phyloP scores from a whole-genome alignment of 1,140 invertebrate species.

The Prorops nasuta region DNA sequence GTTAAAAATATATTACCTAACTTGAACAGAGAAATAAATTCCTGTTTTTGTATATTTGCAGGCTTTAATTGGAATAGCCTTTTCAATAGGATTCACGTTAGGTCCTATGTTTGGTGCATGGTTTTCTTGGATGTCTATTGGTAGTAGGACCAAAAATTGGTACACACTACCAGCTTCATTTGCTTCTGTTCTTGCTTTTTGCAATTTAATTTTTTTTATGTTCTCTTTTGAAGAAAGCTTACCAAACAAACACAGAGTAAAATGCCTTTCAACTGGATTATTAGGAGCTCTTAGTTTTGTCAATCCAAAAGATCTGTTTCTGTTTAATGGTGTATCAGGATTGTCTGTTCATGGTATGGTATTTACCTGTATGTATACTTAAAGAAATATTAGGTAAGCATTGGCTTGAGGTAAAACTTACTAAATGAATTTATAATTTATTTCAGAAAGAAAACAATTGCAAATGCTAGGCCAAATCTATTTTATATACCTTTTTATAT shows the following conservation, averaged over 20 bases:
- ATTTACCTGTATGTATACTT: no score
- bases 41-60: slow-evolving; percentile 54
- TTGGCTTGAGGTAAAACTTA: background rate
- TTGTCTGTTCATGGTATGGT: slow-evolving; percentile 33
- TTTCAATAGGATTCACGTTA: slow-evolving; percentile 95
- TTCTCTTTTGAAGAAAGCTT: slow-evolving; percentile 86
- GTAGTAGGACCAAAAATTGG: slow-evolving; percentile 66
- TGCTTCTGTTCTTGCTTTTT: slow-evolving; percentile 74
- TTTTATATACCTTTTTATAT: slow-evolving; percentile 95
- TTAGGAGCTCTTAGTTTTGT: slow-evolving; percentile 74
- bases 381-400: no score
- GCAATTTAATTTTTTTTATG: slow-evolving; percentile 77
- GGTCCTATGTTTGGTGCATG: slow-evolving; percentile 92
- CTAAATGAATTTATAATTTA: background rate
- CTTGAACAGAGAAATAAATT: background rate
- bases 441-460: slow-evolving; percentile 66
- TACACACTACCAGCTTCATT: slow-evolving; percentile 83
- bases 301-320: slow-evolving; percentile 68
- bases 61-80: slow-evolving; percentile 95
- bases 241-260: slow-evolving; percentile 69
- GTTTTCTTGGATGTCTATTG: slow-evolving; percentile 73
- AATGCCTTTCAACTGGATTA: slow-evolving; percentile 65
- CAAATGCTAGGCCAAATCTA: slow-evolving; percentile 80
- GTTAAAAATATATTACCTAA: slow-evolving; percentile 1
- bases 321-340: slow-evolving; percentile 45